Base-by-base conservation (phyloP, 2,113 vertebrate genomes). In the Brienomyrus longianalis region DNA sequence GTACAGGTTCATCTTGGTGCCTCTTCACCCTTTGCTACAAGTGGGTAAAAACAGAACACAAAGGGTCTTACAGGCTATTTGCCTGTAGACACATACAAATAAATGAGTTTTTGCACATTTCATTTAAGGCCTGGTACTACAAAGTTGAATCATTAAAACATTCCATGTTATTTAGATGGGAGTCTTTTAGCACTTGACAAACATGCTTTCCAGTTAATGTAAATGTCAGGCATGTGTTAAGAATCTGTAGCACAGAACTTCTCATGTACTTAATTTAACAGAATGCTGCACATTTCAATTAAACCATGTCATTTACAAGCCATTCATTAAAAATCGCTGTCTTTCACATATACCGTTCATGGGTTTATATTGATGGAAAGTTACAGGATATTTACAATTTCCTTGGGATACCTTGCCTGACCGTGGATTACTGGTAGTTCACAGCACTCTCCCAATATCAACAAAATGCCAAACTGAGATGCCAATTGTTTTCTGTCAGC, bases 201-300 rank as follows among this genome's bases (percentile, higher is more conserved):
- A 91, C 90, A 91, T 91, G 92, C 91, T 95, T 92, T 90, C 90
- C 89, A 91, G 50, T 89, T 88, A 89, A 19, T 88, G 45, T 87
- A 90, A 52, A 62, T 17, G 85, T 89, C 88, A 88, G 54, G 92
- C 91, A 51, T 89, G 83, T 8, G 39, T 91, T 91, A 48, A 0
- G 7, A 62, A 94, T 2, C 62, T 66, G 91, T 62, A 86, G 85
- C 56, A 88, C 83, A n/a, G 51, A 88, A 89, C 84, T 56, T 77
- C 50, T 35, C 45, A 45, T 52, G 66, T 77, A 90, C 43, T 77
- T 48, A 90, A 48, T 50, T 87, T 45, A 11, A 48, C 59, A 77
- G 39, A 90, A 88, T 80, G 31, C 31, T 39, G 50, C 48, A 80
- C 21, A 47, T 56, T 47, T 90, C 19, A 77, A 52, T 90, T 39